phyloP scores from a whole-genome alignment of 2,888 invertebrate species.

The Calephelis perditalis region DNA sequence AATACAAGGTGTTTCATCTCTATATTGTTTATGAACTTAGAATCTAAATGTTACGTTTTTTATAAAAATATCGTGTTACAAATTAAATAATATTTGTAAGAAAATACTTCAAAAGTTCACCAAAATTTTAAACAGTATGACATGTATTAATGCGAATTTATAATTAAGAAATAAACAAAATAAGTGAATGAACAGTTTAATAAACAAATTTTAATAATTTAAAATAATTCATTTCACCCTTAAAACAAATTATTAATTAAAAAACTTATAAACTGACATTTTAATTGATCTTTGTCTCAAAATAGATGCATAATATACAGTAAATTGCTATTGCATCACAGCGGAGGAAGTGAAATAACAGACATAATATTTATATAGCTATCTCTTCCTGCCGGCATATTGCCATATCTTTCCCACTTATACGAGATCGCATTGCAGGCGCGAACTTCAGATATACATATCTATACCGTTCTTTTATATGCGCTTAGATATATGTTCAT shows the following conservation, averaged over 20 bases:
- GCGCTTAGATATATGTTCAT: slow-evolving; percentile 41
- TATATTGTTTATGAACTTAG: neutral
- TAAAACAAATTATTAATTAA: slow-evolving; percentile 14
- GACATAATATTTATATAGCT: slow-evolving; percentile 74
- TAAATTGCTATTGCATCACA: slow-evolving; percentile 74
- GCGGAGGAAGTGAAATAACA: slow-evolving; percentile 75
- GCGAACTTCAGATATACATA: slow-evolving; percentile 42
- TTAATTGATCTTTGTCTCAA: slow-evolving; percentile 63
- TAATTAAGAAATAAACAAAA: too few species aligned
- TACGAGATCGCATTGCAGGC: slow-evolving; percentile 43
- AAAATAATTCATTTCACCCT: neutral
- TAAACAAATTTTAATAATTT: neutral
- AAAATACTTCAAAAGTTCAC: too few species aligned
- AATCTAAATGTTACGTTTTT: neutral
- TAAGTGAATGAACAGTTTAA: neutral
- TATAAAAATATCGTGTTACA: neutral
- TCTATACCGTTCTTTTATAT: slow-evolving; percentile 43
- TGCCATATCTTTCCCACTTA: slow-evolving; percentile 61
- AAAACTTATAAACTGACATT: slow-evolving; percentile 38
- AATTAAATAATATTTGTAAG: neutral
- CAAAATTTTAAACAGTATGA: too few species aligned
- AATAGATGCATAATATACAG: slow-evolving; percentile 58
- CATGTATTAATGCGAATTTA: too few species aligned
- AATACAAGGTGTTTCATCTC: neutral
- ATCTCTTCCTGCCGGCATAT: slow-evolving; percentile 52